Base-by-base conservation (phyloP, 2,113 vertebrate genomes). In the Oncorhynchus nerka region DNA sequence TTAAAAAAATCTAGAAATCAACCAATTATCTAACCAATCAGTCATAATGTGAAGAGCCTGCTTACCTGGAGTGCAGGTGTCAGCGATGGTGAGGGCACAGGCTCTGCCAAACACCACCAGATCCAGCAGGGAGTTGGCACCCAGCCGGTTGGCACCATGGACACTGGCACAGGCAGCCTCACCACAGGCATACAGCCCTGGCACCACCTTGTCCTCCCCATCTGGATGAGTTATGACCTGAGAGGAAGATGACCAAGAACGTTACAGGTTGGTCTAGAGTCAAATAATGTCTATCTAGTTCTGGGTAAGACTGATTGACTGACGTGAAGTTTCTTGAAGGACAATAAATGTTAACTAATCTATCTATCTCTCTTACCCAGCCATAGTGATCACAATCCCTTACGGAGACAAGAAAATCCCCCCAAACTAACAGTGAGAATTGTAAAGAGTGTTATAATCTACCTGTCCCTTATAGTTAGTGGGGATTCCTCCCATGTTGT, bases 391-490 rank as follows among this genome's bases (percentile, higher is more conserved):
- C 39, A 45, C 39, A 3, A 45, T 45, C 39, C 39, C 39, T 45
- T 45, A 45, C 9, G 39, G 39, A 45, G 39, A 45, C 8, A 45
- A 9, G 7, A 9, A 9, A 45, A 45, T 45, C 9, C 39, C 39
- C 39, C 39, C 39, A 11, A 45, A 45, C 9, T 11, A 45, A 45
- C 39, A 45, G 39, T 45, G 39, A 45, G 39, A 45, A 2, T 13
- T 83, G 39, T 45, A 45, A 45, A 45, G 39, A 45, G 9, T 45
- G 39, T 45, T 45, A 11, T 9, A 45, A 11, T 45, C 39, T 11
- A 99, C 98, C 92, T 99, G 98, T 12, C 98, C 98, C 86, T 95
- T 98, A 90, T 95, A 99, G 92, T 99, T 99, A 20, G 98, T 99
- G 75, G 98, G 98, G 65, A 99, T 84, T 28, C 98, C 98, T 0